These are phyloP conservation scores for Paramormyrops kingsleyae DNA, from an alignment of 2,113 vertebrate species.

Conservation along the genomic window DNA sequence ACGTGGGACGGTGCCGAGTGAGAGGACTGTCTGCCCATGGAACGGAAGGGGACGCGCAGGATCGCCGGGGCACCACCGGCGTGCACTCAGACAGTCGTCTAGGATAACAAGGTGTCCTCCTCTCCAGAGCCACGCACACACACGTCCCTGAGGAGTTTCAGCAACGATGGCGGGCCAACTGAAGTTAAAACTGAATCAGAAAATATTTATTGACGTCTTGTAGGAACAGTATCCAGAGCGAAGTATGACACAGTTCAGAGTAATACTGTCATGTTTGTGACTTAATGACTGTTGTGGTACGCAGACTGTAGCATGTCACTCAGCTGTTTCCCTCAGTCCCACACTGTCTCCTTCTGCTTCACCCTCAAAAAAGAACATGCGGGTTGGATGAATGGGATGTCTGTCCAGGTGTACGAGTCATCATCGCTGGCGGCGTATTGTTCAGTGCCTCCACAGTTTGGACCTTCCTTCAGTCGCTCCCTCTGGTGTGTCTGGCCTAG, in stretches of 20 bases:
- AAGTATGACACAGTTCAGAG: not conserved
- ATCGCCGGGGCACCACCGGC: not conserved
- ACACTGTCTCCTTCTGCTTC: not conserved
- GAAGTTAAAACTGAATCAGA: not conserved
- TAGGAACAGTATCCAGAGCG: not conserved
- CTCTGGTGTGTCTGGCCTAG: not conserved
- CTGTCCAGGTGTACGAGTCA: not conserved
- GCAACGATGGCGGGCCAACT: not conserved
- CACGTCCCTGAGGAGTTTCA: conserved; percentile 4
- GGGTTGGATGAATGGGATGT: not conserved
- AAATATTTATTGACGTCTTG: conserved; percentile 7
- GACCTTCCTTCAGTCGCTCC: not conserved
- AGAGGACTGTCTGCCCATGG: not conserved
- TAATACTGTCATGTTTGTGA: not conserved
- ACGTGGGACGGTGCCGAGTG: not conserved
- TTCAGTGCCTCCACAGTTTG: not conserved
- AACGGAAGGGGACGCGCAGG: not conserved
- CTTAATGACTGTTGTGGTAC: not conserved
- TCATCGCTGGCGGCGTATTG: not conserved
- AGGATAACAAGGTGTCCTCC: not conserved
- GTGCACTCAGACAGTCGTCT: too few relatives aligned
- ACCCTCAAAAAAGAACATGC: not conserved
- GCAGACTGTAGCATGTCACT: not conserved
- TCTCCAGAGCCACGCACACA: not conserved
- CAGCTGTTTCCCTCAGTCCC: not conserved